Conservation (phyloP, 2,888 invertebrate species). For the Dolichomitus sp. region DNA sequence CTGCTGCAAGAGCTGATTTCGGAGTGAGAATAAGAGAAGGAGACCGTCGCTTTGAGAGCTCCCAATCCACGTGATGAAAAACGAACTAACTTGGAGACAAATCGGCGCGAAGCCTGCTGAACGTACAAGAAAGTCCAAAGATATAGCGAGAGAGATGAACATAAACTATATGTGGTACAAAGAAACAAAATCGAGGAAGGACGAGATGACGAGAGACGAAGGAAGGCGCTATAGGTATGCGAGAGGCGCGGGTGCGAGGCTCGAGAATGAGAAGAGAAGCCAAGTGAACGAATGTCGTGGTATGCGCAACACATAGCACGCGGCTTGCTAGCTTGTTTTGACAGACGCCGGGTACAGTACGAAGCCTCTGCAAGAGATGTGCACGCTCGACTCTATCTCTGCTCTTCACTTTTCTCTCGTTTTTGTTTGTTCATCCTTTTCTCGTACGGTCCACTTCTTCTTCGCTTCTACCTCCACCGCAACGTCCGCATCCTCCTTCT, state of each 20-base stretch:
- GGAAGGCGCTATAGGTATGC: constrained; percentile 7
- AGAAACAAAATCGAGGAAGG: constrained; percentile 8
- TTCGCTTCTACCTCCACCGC: constrained; percentile 19
- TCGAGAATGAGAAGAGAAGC: constrained; percentile 52
- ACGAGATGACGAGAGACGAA: constrained; percentile 36
- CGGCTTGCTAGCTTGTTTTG: constrained; percentile 77
- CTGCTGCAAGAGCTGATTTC: constrained; percentile 15
- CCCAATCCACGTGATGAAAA: constrained; percentile 40
- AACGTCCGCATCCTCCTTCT: constrained; percentile 44
- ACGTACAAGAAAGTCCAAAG: constrained; percentile 18
- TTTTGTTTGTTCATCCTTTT: constrained; percentile 74
- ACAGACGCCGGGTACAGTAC: constrained; percentile 77
- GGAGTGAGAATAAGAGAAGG: background rate
- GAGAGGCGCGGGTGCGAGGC: constrained; percentile 9
- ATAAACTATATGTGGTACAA: constrained; percentile 5
- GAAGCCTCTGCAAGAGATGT: constrained; percentile 32
- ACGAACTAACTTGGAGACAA: constrained; percentile 60
- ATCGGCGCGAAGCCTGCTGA: constrained; percentile 42
- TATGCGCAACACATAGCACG: constrained; percentile 30
- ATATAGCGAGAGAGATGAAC: constrained; percentile 23
- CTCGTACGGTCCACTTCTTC: constrained; percentile 69
- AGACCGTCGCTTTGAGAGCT: background rate
- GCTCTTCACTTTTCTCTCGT: constrained; percentile 38
- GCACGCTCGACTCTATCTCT: constrained; percentile 25
- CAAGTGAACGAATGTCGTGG: constrained; percentile 51